Percentiles rank a stretch among this genome's conserved stretches.
Conservation (phyloP, 1,140 invertebrate genomes). For the Microplitis demolitor region DNA sequence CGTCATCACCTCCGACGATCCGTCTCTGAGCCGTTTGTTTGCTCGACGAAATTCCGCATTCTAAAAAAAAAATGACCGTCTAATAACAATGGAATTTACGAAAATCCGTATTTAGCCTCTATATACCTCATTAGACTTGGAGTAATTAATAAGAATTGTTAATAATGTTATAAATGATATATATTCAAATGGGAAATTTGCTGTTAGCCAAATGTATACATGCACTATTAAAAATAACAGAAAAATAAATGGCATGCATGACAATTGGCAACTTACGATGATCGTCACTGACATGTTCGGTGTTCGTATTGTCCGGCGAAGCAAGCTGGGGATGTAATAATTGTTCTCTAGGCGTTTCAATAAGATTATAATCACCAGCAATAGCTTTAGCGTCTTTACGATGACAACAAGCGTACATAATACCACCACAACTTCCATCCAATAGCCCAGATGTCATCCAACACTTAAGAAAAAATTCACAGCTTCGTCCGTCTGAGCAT, state of each 20-base stretch:
- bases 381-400: constrained; percentile 71
- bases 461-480: constrained; percentile 91
- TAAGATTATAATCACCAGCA: constrained; percentile 52
- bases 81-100: neutral
- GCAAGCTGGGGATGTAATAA: constrained; percentile 62
- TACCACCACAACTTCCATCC: constrained; percentile 81
- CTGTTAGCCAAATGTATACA: constrained; percentile 1
- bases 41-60: constrained; percentile 81
- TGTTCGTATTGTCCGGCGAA: constrained; percentile 55
- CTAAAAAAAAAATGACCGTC: constrained; percentile 60
- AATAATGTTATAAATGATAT: neutral
- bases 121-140: constrained; percentile 36
- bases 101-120: neutral
- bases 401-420: constrained; percentile 88
- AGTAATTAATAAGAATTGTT: constrained; percentile 32
- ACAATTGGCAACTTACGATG: constrained; percentile 47
- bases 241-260: neutral
- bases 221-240: neutral
- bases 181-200: neutral
- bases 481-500: constrained; percentile 76
- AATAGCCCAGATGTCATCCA: constrained; percentile 89
- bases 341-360: constrained; percentile 69
- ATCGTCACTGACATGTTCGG: constrained; percentile 58
- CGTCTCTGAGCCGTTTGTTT: constrained; percentile 85
- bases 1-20: constrained; percentile 92